Base-by-base conservation (phyloP, 2,113 vertebrate genomes). In the Oceanodroma tethys region DNA sequence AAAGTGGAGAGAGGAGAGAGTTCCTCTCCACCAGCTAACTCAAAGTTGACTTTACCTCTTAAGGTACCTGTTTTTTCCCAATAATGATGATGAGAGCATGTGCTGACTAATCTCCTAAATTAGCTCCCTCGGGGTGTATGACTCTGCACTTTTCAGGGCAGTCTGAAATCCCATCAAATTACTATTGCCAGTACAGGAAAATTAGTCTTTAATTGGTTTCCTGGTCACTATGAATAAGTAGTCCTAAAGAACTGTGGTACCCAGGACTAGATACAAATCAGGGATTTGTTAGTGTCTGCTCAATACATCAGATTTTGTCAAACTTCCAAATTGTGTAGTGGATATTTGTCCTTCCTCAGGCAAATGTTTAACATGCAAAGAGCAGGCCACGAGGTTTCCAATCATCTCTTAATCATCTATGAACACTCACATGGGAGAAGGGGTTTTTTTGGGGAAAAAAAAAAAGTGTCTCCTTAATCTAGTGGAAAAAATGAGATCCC, bases 351-450 rank as follows among this genome's bases (percentile, higher is more conserved):
- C 87, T 94, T 96, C 78, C 70, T 87, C n/a, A 25, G 66, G 58
- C 36, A 87, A 94, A 84, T 63, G 30, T 55, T 91, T 89, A 84
- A 74, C 30, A 32, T 27, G 48, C 53, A 88, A 91, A 90, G 60
- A 91, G 36, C 47, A 72, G 72, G 65, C 66, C 81, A 84, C 78
- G 73, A 89, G 93, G 29, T 72, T 96, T 93, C 88, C 18, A 87
- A 36, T 90, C 53, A 93, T 84, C 60, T 89, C 83, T 91, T 97
- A 87, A 94, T 94, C 65, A 82, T 80, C 62, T 65, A 62, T 72
- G 74, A 88, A 62, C n/a, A 58, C 50, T 45, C 66, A 70, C 20
- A 36, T 6, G 74, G 30, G 71, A 82, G n/a, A 80, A 8, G 15
- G n/a, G 2, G 13, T 6, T 4, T 75, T 45, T 90, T 42, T 8